Percentiles rank a stretch among this genome's conserved stretches.
Conservation (phyloP, 2,888 invertebrate genomes). For the Endomychus coccineus region DNA sequence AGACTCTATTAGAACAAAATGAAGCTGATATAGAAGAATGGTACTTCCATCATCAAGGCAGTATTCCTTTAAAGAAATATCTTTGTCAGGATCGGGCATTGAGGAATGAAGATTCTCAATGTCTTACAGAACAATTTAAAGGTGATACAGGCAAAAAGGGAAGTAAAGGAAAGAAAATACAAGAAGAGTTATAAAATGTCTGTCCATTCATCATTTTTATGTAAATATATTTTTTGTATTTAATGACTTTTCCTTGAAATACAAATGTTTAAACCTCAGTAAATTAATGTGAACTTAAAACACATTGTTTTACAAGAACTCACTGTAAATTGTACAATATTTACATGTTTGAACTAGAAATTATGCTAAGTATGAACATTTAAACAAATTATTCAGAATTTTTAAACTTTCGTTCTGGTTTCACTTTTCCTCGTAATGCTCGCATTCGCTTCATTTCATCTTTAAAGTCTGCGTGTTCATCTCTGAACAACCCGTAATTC, state of each 20-base stretch:
- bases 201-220: too few relatives aligned
- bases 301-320: too few relatives aligned
- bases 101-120: slow-evolving; percentile 57
- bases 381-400: too few relatives aligned
- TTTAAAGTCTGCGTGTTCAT: slow-evolving; percentile 83
- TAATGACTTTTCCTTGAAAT: neutral
- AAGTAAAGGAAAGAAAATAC: slow-evolving; percentile 14
- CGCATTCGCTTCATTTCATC: slow-evolving; percentile 77
- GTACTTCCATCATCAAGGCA: slow-evolving; percentile 79
- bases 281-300: neutral
- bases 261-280: neutral
- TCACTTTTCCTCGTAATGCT: slow-evolving; percentile 68
- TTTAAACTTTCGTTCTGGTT: slow-evolving; percentile 28
- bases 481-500: slow-evolving; percentile 72
- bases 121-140: slow-evolving; percentile 54
- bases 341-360: too few relatives aligned
- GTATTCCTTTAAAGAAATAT: slow-evolving; percentile 60
- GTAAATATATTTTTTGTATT: slow-evolving; percentile 3
- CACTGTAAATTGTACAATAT: too few relatives aligned
- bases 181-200: too few relatives aligned
- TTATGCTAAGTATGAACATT: too few relatives aligned
- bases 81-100: slow-evolving; percentile 73
- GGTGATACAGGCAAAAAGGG: slow-evolving; percentile 35
- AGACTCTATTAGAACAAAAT: slow-evolving; percentile 75
- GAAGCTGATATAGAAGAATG: slow-evolving; percentile 84